phyloP scores from a whole-genome alignment of 2,888 invertebrate species.

The Nasonovia ribisnigri region DNA sequence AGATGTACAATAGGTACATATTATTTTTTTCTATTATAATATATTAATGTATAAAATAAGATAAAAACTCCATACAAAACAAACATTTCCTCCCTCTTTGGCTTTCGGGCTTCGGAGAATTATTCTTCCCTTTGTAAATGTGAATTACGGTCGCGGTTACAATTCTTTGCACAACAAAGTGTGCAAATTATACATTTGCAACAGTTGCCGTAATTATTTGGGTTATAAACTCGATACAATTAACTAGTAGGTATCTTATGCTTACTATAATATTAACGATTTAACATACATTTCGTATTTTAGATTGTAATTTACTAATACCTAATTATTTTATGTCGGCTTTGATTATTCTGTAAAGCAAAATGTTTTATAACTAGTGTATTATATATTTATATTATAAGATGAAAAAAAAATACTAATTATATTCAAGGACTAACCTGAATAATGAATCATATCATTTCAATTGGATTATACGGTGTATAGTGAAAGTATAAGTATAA shows the following conservation, averaged over 20 bases:
- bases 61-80: not conserved
- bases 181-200: not conserved
- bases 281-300: not conserved
- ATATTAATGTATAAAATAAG: not conserved
- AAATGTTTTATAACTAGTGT: not conserved
- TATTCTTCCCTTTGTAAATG: not conserved
- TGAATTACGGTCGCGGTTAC: not conserved
- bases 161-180: not conserved
- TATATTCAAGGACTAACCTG: too few relatives aligned
- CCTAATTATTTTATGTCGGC: not conserved
- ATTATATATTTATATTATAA: not conserved
- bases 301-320: not conserved
- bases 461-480: not conserved
- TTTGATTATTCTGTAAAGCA: not conserved
- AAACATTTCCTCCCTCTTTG: not conserved
- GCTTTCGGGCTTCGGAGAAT: not conserved
- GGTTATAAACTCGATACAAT: not conserved
- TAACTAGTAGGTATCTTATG: not conserved
- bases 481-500: too few relatives aligned
- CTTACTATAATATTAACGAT: not conserved
- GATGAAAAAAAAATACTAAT: too few relatives aligned
- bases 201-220: not conserved
- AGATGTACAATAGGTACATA: not conserved
- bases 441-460: not conserved
- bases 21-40: not conserved